Evolutionary conservation across 2,113 vertebrate genomes (phyloP).

Genomic region (Balaenoptera acutorostrata): DNA sequence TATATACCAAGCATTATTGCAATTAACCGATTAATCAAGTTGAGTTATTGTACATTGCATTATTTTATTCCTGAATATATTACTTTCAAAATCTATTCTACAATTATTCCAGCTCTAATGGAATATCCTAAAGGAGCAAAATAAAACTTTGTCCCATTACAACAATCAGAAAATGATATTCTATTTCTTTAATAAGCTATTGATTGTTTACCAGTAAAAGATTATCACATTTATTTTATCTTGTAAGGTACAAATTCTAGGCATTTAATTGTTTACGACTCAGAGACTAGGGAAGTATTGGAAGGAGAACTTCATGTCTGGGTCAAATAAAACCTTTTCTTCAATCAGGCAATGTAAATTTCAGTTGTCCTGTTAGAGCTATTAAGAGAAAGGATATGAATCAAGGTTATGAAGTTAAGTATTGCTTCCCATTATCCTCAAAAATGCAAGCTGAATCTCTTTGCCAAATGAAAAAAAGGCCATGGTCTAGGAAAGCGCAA

Average conservation of each 20-base stretch:
- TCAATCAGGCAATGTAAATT: constrained; percentile 71
- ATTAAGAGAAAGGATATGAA: constrained; percentile 61
- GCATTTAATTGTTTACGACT: constrained; percentile 48
- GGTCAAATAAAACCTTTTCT: constrained; percentile 73
- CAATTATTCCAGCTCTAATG: not conserved
- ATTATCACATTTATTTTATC: constrained; percentile 53
- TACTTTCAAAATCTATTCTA: not conserved
- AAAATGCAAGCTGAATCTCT: constrained; percentile 32
- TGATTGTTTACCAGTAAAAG: constrained; percentile 65
- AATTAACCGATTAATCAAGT: constrained; percentile 43
- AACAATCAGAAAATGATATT: constrained; percentile 6
- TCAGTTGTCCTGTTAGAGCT: constrained; percentile 63
- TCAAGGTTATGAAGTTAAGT: constrained; percentile 59
- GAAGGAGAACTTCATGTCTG: constrained; percentile 52
- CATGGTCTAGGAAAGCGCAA: not conserved
- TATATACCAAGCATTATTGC: not conserved
- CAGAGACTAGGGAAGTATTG: constrained; percentile 34
- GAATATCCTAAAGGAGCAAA: not conserved
- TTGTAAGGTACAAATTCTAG: constrained; percentile 51
- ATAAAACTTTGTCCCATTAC: not conserved
- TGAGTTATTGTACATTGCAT: not conserved
- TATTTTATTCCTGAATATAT: constrained; percentile 6
- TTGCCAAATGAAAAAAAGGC: constrained; percentile 34
- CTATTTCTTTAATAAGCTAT: constrained; percentile 60
- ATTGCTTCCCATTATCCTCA: constrained; percentile 39